A percentile compares a stretch with the other conserved stretches of the same genome.
Evolutionary conservation across 1,140 invertebrate genomes (phyloP).

Genomic region (Nasonia vitripennis): DNA sequence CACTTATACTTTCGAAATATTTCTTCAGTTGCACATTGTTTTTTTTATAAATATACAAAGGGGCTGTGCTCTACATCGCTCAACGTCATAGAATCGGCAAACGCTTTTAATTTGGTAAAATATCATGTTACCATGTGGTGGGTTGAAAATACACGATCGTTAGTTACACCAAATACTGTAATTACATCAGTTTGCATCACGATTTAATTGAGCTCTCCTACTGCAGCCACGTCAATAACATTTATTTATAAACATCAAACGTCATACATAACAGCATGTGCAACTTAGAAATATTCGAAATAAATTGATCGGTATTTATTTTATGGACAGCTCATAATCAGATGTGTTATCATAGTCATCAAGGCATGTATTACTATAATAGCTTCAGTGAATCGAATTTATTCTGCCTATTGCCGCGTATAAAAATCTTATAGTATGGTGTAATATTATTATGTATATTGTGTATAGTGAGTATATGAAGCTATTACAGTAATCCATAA

Average conservation of each 20-base stretch:
- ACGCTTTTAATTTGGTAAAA: not conserved
- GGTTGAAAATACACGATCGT: too few species aligned
- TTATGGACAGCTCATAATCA: constrained; percentile 35
- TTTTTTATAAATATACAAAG: not conserved
- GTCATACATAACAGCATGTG: not conserved
- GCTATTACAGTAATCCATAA: not conserved
- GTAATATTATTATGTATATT: too few species aligned
- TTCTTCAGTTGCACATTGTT: not conserved
- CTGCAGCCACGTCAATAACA: not conserved
- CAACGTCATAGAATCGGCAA: not conserved
- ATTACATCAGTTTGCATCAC: not conserved
- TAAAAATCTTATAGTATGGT: too few species aligned
- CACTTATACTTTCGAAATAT: not conserved
- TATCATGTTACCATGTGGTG: too few species aligned
- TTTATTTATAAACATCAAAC: constrained; percentile 11
- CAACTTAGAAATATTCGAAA: constrained; percentile 15
- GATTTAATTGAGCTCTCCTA: not conserved
- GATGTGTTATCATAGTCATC: not conserved
- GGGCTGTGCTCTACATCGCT: not conserved
- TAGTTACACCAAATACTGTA: not conserved
- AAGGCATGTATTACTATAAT: not conserved
- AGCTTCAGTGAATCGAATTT: not conserved
- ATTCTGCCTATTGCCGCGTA: too few species aligned
- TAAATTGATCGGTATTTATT: not conserved
- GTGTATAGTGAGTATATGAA: not conserved